These are phyloP conservation scores for Zophobas atratus DNA, from an alignment of 1,140 invertebrate species.

Conservation along the genomic window DNA sequence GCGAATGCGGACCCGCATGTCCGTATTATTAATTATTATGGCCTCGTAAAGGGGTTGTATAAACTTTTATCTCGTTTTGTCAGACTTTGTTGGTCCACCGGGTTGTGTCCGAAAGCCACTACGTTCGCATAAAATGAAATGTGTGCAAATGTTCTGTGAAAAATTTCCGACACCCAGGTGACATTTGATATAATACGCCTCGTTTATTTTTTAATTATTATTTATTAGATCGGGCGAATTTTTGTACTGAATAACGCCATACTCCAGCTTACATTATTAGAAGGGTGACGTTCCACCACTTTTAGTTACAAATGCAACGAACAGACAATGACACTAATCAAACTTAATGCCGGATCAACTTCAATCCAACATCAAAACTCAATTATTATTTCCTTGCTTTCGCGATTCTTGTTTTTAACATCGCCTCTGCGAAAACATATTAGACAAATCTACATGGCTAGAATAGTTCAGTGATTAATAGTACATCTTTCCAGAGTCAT, in stretches of 20 bases:
- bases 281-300: constrained; percentile 9
- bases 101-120: constrained; percentile 52
- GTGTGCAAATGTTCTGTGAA: constrained; percentile 57
- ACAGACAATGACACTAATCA: constrained; percentile 36
- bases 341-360: constrained; percentile 33
- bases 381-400: constrained; percentile 32
- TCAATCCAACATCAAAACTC: constrained; percentile 39
- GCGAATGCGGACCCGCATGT: constrained; percentile 52
- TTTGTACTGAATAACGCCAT: constrained; percentile 6
- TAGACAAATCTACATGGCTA: background rate
- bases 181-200: constrained; percentile 59
- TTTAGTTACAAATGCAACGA: constrained; percentile 26
- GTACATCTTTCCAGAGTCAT: background rate
- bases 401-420: constrained; percentile 6
- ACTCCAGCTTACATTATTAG: constrained; percentile 1
- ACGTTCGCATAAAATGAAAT: constrained; percentile 56
- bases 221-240: constrained; percentile 51
- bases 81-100: constrained; percentile 61
- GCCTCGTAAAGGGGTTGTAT: constrained; percentile 61
- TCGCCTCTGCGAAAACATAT: background rate
- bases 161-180: constrained; percentile 55
- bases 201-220: constrained; percentile 57
- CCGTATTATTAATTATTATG: constrained; percentile 62
- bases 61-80: constrained; percentile 62
- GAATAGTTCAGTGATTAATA: too few relatives aligned